Base-by-base conservation (phyloP, 1,140 invertebrate genomes). In the Diabrotica undecimpunctata region DNA sequence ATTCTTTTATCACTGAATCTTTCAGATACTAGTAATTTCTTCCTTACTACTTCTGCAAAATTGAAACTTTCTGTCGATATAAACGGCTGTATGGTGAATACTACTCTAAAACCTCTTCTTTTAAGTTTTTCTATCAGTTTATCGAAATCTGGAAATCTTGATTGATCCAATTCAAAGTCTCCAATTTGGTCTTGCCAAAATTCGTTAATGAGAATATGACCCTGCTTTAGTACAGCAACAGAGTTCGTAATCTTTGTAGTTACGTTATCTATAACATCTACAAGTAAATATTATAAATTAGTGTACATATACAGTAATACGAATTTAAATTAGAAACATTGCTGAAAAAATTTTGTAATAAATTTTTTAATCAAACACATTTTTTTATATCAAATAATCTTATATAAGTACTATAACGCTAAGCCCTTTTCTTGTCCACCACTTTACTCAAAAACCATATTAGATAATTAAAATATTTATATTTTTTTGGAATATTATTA, bases 141-240 rank as follows among this genome's bases (percentile, higher is more conserved):
- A 41, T 87, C 86, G 72, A 94, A 85, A 0, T 85, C 88, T 9
- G 89, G 86, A 74, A 95, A 94, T 52, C 91, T 75, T 7, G 80
- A 80, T 2, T 80, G 80, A 74, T 95, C 92, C 8, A 94, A 80
- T 0, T 84, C 82, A 51, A 93, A 86, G 77, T 95, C 92, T 0
- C 92, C 92, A 6, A 91, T 84, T 75, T 88, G 84, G 35, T 86
- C 83, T 73, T 95, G 92, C 92, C 92, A 95, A 70, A 89, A 88
- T 76, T 93, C 91, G 74, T 92, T 92, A 0, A 95, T 82, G 2
- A 94, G 74, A 0, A 95, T 90, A 73, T 93, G 91, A 0, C 91
- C 90, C 77, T 91, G 86, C 64, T 88, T 85, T 4, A 93, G 75
- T 46, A 39, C 51, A n/a, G 50, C 55, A 9, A 91, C 87, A 12